A percentile compares a stretch with the other conserved stretches of the same genome.
Evolutionary conservation across 1,140 invertebrate genomes (phyloP).

Genomic region (Vanessa atalanta): DNA sequence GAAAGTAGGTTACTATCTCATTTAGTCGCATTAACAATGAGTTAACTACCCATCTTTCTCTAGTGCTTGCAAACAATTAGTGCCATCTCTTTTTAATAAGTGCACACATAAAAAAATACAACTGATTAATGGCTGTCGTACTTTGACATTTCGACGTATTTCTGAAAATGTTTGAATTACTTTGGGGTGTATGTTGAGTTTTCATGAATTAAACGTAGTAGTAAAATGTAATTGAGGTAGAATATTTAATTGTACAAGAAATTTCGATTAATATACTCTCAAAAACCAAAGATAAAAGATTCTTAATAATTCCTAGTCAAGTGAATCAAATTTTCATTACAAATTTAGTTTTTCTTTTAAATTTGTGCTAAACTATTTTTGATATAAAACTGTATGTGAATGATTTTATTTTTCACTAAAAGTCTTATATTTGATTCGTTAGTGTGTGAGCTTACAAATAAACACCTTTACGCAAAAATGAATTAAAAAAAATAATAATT

Average conservation of each 20-base stretch:
- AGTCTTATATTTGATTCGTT: not conserved
- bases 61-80: constrained; percentile 31
- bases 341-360: constrained; percentile 7
- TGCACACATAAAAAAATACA: constrained; percentile 40
- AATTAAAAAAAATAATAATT: not conserved
- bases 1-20: constrained; percentile 11
- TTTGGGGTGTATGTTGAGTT: constrained; percentile 46
- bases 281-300: constrained; percentile 35
- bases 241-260: not conserved
- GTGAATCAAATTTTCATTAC: constrained; percentile 25
- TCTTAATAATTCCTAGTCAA: constrained; percentile 31
- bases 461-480: not conserved
- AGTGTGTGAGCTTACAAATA: not conserved
- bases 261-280: constrained; percentile 7
- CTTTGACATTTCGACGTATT: constrained; percentile 68
- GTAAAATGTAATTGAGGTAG: constrained; percentile 30
- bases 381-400: not conserved
- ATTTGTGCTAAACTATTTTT: not conserved
- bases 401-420: not conserved
- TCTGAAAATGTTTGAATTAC: constrained; percentile 47
- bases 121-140: constrained; percentile 62
- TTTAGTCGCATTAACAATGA: constrained; percentile 49
- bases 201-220: constrained; percentile 68
- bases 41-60: constrained; percentile 36
- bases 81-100: constrained; percentile 43